Percentiles rank a stretch among this genome's conserved stretches.
These are phyloP conservation scores for Cataglyphis cursor DNA, from an alignment of 2,888 invertebrate genomes.

Conservation along the genomic window DNA sequence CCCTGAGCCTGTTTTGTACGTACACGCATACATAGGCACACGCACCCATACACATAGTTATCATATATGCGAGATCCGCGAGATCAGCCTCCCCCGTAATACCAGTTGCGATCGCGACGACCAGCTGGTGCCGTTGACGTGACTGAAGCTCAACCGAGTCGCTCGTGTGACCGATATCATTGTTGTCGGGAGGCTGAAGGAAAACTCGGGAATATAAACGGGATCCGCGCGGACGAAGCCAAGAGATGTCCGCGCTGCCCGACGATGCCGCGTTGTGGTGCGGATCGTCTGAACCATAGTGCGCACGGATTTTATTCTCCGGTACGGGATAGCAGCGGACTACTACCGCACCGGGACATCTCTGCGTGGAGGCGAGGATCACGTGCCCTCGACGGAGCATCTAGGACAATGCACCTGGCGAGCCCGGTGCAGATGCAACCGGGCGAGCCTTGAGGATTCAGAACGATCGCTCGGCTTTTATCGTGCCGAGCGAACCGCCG, in stretches of 20 bases:
- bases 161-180: conserved; percentile 4
- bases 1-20: conserved; percentile 36
- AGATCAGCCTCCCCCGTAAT: not conserved
- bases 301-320: conserved; percentile 72
- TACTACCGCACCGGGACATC: conserved; percentile 42
- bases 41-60: not conserved
- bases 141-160: not conserved
- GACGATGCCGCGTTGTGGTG: conserved; percentile 75
- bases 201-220: not conserved
- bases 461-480: conserved; percentile 28
- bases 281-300: conserved; percentile 67
- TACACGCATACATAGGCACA: not conserved
- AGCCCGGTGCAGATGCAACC: conserved; percentile 64
- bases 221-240: conserved; percentile 15
- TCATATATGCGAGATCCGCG: not conserved
- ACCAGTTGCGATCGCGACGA: conserved; percentile 7
- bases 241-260: conserved; percentile 78
- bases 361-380: conserved; percentile 72
- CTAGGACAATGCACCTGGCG: conserved; percentile 69
- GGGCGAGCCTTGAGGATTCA: conserved; percentile 68
- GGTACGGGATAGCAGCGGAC: conserved; percentile 58
- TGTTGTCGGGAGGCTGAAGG: not conserved
- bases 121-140: not conserved
- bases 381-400: conserved; percentile 76
- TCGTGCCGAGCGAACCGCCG: conserved; percentile 30